Conservation (phyloP, 2,888 invertebrate species). For the Polymixis lichenea region DNA sequence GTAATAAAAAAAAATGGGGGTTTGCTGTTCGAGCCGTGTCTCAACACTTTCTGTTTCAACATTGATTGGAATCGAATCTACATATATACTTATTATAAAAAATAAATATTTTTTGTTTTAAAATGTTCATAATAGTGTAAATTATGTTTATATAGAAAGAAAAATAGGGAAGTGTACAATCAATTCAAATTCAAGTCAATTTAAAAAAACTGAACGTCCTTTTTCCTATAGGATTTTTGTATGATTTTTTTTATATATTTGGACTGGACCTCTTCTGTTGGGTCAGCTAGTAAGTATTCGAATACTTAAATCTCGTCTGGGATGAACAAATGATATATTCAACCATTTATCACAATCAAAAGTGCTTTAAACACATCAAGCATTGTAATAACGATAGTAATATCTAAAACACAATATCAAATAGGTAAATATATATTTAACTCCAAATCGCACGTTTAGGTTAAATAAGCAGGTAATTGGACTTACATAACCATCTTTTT, state of each 20-base stretch:
- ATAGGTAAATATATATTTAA: background rate
- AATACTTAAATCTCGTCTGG: background rate
- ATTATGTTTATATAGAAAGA: background rate
- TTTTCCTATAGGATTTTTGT: background rate
- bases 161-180: background rate
- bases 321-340: background rate
- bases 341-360: background rate
- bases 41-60: background rate
- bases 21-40: background rate
- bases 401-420: conserved; percentile 12
- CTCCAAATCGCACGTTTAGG: background rate
- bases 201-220: background rate
- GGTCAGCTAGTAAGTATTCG: background rate
- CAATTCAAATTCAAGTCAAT: background rate
- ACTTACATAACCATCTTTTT: background rate
- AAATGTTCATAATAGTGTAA: background rate
- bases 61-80: background rate
- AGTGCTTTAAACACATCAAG: background rate
- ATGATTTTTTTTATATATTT: background rate
- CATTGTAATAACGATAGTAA: conserved; percentile 1
- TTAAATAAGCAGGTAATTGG: background rate
- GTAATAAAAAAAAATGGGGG: no score
- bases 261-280: background rate
- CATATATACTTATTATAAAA: no score
- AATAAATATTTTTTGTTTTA: no score